phyloP scores from a whole-genome alignment of 1,140 invertebrate species.

The Colletes gigas region DNA sequence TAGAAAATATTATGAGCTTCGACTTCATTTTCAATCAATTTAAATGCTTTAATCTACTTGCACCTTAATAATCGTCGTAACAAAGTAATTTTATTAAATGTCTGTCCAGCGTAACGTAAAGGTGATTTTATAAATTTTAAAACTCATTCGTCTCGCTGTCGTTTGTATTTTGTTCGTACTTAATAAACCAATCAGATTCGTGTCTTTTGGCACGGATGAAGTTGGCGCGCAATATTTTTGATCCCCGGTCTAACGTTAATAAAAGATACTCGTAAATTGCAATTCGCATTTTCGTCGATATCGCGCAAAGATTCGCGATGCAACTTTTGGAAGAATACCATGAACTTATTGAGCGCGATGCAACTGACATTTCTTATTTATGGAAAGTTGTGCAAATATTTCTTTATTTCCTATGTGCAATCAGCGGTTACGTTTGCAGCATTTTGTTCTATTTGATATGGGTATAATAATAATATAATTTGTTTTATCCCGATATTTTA shows the following conservation, averaged over 20 bases:
- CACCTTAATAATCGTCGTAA: neutral
- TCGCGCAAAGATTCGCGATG: slow-evolving; percentile 10
- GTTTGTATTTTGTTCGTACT: slow-evolving; percentile 29
- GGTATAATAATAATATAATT: slow-evolving; percentile 56
- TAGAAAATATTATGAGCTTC: neutral
- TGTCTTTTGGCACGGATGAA: slow-evolving; percentile 21
- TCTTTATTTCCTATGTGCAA: slow-evolving; percentile 47
- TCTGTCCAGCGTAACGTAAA: neutral
- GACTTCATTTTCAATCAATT: neutral
- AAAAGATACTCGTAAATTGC: neutral
- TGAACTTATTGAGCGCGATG: slow-evolving; percentile 60
- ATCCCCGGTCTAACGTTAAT: neutral
- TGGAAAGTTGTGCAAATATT: slow-evolving; percentile 66
- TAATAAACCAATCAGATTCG: slow-evolving; percentile 24
- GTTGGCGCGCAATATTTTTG: slow-evolving; percentile 43
- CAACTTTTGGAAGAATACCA: slow-evolving; percentile 60
- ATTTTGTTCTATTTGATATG: slow-evolving; percentile 67
- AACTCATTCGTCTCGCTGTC: slow-evolving; percentile 5
- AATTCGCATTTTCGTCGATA: too few species aligned
- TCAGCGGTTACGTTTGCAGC: slow-evolving; percentile 61
- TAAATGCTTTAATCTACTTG: neutral
- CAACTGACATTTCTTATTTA: slow-evolving; percentile 59
- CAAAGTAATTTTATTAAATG: too few species aligned
- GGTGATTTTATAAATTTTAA: neutral
- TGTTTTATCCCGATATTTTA: neutral